Evolutionary conservation across 2,888 invertebrate genomes (phyloP).

Genomic region (Diaperis boleti): DNA sequence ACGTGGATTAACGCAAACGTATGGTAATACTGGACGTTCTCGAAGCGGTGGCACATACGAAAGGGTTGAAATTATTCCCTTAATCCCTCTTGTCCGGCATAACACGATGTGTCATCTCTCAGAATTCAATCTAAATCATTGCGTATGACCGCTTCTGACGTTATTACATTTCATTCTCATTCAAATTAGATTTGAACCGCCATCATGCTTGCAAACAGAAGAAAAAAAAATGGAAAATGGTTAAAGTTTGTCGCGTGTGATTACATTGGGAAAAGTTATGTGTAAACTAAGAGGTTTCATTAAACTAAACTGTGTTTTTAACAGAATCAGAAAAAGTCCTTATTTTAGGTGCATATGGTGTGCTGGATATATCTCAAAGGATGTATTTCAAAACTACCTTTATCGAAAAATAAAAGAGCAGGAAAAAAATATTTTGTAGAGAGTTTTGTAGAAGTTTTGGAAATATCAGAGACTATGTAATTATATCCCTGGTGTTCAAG

Average conservation of each 20-base stretch:
- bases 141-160: conserved; percentile 38
- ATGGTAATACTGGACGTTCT: conserved; percentile 25
- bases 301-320: too few species aligned
- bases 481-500: too few species aligned
- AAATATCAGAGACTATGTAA: too few species aligned
- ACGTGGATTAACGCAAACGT: conserved; percentile 30
- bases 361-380: too few species aligned
- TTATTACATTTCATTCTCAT: conserved; percentile 39
- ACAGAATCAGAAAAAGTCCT: too few species aligned
- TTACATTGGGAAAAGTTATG: too few species aligned
- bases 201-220: not conserved
- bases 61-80: conserved; percentile 35
- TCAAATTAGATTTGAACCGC: conserved; percentile 35
- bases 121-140: conserved; percentile 42
- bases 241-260: not conserved
- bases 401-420: too few species aligned
- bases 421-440: too few species aligned
- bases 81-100: conserved; percentile 34
- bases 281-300: too few species aligned
- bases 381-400: too few species aligned
- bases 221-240: not conserved
- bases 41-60: conserved; percentile 24
- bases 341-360: too few species aligned
- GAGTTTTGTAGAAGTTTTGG: too few species aligned
- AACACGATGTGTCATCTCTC: conserved; percentile 41